phyloP scores from a whole-genome alignment of 2,888 invertebrate species.

The Athalia circularis region DNA sequence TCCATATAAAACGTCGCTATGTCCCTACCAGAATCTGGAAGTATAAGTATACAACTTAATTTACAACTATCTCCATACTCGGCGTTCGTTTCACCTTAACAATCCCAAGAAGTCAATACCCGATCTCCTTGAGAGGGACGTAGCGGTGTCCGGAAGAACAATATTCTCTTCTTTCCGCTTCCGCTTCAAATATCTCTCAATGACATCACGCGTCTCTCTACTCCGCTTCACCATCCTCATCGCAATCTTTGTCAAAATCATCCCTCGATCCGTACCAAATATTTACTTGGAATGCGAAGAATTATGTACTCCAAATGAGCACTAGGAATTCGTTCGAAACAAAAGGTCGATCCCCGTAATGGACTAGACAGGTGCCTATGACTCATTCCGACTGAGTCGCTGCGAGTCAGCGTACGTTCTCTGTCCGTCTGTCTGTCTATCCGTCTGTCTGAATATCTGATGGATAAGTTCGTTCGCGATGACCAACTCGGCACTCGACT shows the following conservation, averaged over 20 bases:
- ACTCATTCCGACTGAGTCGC: conserved; percentile 7
- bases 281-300: not conserved
- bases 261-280: not conserved
- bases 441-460: not conserved
- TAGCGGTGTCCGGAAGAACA: not conserved
- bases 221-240: too few relatives aligned
- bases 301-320: not conserved
- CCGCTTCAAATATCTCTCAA: not conserved
- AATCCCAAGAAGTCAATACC: not conserved
- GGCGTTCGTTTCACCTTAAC: too few relatives aligned
- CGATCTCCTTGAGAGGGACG: conserved; percentile 2
- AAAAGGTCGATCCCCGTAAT: conserved; percentile 7
- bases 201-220: too few relatives aligned
- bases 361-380: conserved; percentile 29
- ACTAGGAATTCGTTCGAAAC: not conserved
- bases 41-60: too few relatives aligned
- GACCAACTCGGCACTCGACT: conserved; percentile 8
- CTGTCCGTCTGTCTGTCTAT: conserved; percentile 6
- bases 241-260: too few relatives aligned
- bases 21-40: too few relatives aligned
- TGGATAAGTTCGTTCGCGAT: conserved; percentile 25
- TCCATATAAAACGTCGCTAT: too few relatives aligned
- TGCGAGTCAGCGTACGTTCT: conserved; percentile 8
- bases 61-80: too few relatives aligned
- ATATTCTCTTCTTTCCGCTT: conserved; percentile 9